A percentile compares a stretch with the other conserved stretches of the same genome.
Conservation (phyloP, 1,140 invertebrate species). For the Agrilus planipennis region DNA sequence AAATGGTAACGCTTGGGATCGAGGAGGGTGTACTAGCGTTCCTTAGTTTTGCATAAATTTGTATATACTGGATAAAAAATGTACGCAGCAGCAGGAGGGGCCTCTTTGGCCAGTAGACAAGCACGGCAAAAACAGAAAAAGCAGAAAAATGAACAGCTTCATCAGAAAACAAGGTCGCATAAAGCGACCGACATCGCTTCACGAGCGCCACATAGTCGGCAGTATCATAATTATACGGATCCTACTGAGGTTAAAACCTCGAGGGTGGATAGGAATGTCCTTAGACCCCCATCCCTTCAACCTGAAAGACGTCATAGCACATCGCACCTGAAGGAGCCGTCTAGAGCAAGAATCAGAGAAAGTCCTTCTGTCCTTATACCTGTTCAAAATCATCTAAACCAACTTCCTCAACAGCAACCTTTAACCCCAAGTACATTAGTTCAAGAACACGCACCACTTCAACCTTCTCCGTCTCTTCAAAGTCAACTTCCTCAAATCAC, state of each 20-base stretch:
- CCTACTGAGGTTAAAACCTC: conserved; percentile 24
- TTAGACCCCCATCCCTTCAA: conserved; percentile 15
- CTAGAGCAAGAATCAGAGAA: conserved; percentile 25
- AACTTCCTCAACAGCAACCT: conserved; percentile 22
- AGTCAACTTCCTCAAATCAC: conserved; percentile 31
- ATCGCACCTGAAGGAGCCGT: conserved; percentile 29
- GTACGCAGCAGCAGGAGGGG: conserved; percentile 63
- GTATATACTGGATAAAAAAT: conserved; percentile 30
- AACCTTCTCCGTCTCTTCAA: conserved; percentile 14
- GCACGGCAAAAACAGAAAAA: conserved; percentile 39
- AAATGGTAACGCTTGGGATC: no score
- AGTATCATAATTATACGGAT: conserved; percentile 40
- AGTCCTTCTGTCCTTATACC: conserved; percentile 33
- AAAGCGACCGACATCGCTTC: conserved; percentile 29
- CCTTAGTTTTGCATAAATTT: conserved; percentile 6
- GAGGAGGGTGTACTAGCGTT: no score
- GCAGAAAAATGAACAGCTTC: conserved; percentile 33
- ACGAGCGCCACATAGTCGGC: conserved; percentile 36
- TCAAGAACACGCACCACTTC: conserved; percentile 11
- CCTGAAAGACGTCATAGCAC: conserved; percentile 30
- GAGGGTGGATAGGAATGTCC: conserved; percentile 26
- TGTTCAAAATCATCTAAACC: conserved; percentile 19
- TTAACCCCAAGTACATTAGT: conserved; percentile 16
- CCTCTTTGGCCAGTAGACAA: conserved; percentile 56
- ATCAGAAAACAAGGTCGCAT: conserved; percentile 33